Evolutionary conservation across 1,140 invertebrate genomes (phyloP).

Genomic region (Drosophila nigrodunni): DNA sequence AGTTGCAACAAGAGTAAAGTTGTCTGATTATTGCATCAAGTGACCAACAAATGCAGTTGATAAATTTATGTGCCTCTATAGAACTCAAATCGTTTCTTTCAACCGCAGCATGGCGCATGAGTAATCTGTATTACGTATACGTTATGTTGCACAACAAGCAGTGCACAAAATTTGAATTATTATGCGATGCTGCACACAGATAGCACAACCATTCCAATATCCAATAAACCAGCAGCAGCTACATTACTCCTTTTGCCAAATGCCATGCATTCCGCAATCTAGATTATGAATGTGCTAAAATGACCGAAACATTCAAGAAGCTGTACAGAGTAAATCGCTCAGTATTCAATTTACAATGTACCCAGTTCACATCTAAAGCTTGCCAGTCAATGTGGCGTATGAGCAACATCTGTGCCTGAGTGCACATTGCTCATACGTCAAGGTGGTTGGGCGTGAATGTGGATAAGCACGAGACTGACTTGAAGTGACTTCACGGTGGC

Average conservation of each 20-base stretch:
- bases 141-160: conserved; percentile 16
- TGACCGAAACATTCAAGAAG: conserved; percentile 23
- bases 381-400: conserved; percentile 48
- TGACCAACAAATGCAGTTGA: conserved; percentile 45
- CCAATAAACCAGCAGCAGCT: conserved; percentile 4
- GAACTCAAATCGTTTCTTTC: conserved; percentile 11
- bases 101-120: conserved; percentile 18
- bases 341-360: conserved; percentile 2
- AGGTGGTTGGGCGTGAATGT: conserved; percentile 29
- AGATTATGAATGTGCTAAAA: conserved; percentile 23
- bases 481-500: background rate
- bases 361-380: background rate
- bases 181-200: background rate
- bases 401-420: conserved; percentile 58
- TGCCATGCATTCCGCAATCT: conserved; percentile 1
- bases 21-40: conserved; percentile 77
- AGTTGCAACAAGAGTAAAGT: conserved; percentile 64
- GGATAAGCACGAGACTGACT: conserved; percentile 4
- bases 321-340: conserved; percentile 26
- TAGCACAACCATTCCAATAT: conserved; percentile 7
- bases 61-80: conserved; percentile 32
- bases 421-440: conserved; percentile 66
- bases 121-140: conserved; percentile 39
- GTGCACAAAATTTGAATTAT: conserved; percentile 33
- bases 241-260: background rate